Base-by-base conservation (phyloP, 2,888 invertebrate genomes). In the Drepanosiphum platanoidis region DNA sequence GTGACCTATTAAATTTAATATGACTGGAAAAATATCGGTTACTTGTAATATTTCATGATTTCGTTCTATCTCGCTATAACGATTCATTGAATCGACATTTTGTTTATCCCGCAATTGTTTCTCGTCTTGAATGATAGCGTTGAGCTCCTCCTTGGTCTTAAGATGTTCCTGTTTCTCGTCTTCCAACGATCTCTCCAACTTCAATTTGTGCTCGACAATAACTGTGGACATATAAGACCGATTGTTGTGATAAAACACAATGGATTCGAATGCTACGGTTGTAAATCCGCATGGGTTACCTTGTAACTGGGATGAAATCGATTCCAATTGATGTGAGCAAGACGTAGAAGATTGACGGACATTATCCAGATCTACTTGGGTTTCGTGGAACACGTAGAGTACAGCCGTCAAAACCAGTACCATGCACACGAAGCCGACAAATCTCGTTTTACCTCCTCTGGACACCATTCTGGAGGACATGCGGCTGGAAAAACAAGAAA, bases 271-370 rank as follows among this genome's bases (percentile, higher is more conserved):
- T 52, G 11, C 8, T 2, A 52, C n/a, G n/a, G n/a, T n/a, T n/a
- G n/a, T 22, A 18, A 3, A 5, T 22, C 5, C 8, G n/a, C n/a
- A n/a, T n/a, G n/a, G n/a, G 42, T 30, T 90, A 92, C 93, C 92
- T 90, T 93, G 92, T 86, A 93, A 88, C 88, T 92, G 91, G 75
- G 92, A 90, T 70, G 92, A 92, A 70, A 92, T 89, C 75, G 92
- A 91, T 87, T 93, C 92, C 87, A 92, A 92, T 87, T 92, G 92
- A 87, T 92, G 92, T 87, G 91, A 91, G 88, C 93, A 93, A 86
- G 91, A 90, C 83, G 91, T 89, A 87, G 90, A 90, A 66, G 91
- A 89, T 88, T 91, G 91, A 88, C 91, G 90, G 34, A 90, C 90
- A 88, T 92, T 92, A 77, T 92, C 92, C 68, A 92, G 89, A 89